Percentiles rank a stretch among this genome's conserved stretches.
These are phyloP conservation scores for Bucorvus abyssinicus DNA, from an alignment of 2,797 vertebrate species.

Conservation along the genomic window DNA sequence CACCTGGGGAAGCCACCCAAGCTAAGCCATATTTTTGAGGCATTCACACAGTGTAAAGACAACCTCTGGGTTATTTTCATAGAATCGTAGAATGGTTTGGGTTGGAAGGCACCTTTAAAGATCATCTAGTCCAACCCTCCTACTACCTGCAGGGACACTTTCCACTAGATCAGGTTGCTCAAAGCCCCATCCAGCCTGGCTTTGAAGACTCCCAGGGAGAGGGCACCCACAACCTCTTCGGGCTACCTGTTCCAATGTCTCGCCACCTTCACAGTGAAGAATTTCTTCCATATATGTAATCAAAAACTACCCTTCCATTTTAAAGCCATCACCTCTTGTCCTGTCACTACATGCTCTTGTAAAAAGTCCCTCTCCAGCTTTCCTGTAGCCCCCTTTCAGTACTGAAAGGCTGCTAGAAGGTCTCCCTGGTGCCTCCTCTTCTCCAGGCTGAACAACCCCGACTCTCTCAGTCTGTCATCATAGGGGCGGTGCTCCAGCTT, in stretches of 20 bases:
- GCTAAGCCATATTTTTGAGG: background rate
- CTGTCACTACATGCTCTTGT: background rate
- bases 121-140: background rate
- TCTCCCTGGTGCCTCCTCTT: background rate
- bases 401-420: background rate
- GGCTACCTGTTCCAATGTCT: background rate
- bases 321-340: background rate
- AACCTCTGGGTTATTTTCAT: background rate
- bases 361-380: background rate
- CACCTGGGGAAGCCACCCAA: background rate
- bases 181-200: background rate
- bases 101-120: background rate
- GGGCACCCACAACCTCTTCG: no score
- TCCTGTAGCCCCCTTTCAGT: background rate
- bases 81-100: background rate
- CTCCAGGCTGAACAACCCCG: background rate
- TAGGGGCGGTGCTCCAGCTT: background rate
- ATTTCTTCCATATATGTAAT: background rate
- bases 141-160: background rate
- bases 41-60: background rate
- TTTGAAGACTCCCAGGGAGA: background rate
- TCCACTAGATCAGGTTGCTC: background rate
- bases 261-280: background rate
- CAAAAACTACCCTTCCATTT: background rate
- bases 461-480: background rate